Conservation (phyloP, 1,140 invertebrate genomes). For the Harpegnathos saltator region DNA sequence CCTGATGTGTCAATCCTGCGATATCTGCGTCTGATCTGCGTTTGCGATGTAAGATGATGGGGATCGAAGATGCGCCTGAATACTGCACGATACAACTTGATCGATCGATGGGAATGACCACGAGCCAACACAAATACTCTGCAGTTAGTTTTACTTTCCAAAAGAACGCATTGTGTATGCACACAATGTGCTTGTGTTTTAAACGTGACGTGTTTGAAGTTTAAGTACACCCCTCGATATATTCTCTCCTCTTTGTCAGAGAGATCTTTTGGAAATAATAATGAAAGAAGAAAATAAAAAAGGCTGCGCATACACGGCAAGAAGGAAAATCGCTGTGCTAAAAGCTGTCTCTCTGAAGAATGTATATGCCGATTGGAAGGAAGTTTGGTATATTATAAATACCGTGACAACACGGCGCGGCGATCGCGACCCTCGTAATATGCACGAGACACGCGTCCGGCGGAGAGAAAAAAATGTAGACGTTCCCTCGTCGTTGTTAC, state of each 20-base stretch:
- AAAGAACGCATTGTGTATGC: neutral
- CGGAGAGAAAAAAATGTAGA: conserved; percentile 42
- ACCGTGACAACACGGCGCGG: conserved; percentile 27
- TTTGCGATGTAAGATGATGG: neutral
- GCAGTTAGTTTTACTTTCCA: neutral
- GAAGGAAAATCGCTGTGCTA: neutral
- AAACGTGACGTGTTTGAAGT: neutral
- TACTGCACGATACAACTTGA: conserved; percentile 23
- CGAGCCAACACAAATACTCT: conserved; percentile 24
- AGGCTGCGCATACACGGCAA: neutral
- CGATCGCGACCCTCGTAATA: conserved; percentile 71
- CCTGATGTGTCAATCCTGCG: conserved; percentile 42
- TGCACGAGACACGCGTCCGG: conserved; percentile 49
- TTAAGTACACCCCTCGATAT: neutral
- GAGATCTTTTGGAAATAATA: neutral
- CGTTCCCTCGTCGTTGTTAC: neutral
- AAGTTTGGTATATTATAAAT: conserved; percentile 27
- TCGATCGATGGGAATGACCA: conserved; percentile 4
- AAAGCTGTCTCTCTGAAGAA: neutral
- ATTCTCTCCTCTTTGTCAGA: neutral
- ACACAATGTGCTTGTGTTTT: conserved; percentile 14
- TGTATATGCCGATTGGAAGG: neutral
- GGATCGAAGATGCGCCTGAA: conserved; percentile 15
- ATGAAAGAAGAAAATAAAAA: no score
- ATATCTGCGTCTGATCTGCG: conserved; percentile 16